A percentile compares a stretch with the other conserved stretches of the same genome.
Conservation (phyloP, 2,797 vertebrate species). For the Clarias fuscus region DNA sequence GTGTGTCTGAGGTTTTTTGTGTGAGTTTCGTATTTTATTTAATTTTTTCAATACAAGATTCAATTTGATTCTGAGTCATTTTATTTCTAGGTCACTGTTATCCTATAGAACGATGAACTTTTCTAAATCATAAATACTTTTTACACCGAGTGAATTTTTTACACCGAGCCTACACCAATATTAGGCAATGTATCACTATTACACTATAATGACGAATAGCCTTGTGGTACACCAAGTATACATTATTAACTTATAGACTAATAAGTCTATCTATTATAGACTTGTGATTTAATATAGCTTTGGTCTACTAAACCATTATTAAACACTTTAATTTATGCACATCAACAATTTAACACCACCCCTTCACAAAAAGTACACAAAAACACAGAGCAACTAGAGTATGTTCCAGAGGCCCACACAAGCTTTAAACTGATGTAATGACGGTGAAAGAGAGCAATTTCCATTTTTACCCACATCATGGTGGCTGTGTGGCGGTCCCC, state of each 20-base stretch:
- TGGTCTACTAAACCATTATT: not conserved
- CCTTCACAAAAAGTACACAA: conserved; percentile 33
- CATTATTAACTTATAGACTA: conserved; percentile 11
- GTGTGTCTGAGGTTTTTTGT: not conserved
- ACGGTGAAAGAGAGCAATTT: conserved; percentile 82
- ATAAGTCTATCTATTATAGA: conserved; percentile 16
- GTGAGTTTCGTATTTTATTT: no score
- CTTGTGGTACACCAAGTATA: not conserved
- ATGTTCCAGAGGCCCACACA: conserved; percentile 72
- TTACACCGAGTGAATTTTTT: not conserved
- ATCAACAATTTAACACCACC: conserved; percentile 43
- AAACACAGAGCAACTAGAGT: conserved; percentile 47
- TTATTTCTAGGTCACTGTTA: not conserved
- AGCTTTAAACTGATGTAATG: conserved; percentile 82
- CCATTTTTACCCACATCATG: conserved; percentile 83
- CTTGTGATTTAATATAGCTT: conserved; percentile 11
- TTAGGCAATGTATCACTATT: not conserved
- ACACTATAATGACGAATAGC: not conserved
- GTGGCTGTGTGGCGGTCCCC: conserved; percentile 79
- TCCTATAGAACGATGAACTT: not conserved
- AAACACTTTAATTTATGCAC: conserved; percentile 33
- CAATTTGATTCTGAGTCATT: not conserved
- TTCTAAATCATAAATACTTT: not conserved
- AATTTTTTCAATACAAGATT: not conserved
- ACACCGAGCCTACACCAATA: not conserved